phyloP scores from a whole-genome alignment of 2,113 vertebrate species.

The Tinamus guttatus region DNA sequence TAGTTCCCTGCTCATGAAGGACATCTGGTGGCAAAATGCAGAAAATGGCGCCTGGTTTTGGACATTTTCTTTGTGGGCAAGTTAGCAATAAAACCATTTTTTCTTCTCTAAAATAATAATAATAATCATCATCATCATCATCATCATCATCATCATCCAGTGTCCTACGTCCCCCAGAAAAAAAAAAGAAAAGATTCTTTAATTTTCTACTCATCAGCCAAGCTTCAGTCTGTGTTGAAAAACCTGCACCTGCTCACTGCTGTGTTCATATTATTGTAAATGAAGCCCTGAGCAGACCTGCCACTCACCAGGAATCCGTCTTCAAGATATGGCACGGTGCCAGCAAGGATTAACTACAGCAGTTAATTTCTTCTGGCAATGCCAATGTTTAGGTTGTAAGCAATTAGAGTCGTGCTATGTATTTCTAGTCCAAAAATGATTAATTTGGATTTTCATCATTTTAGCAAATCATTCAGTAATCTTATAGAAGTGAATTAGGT shows the following conservation, averaged over 20 bases:
- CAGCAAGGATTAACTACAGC: not conserved
- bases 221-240: not conserved
- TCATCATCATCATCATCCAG: too few species aligned
- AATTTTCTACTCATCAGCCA: not conserved
- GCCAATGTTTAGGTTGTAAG: not conserved
- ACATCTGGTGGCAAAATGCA: conserved; percentile 78
- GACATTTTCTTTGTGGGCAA: conserved; percentile 2
- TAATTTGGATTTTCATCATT: not conserved
- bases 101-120: not conserved
- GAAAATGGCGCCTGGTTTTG: conserved; percentile 58
- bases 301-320: not conserved
- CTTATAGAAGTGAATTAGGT: not conserved
- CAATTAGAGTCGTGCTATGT: not conserved
- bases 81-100: not conserved
- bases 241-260: not conserved
- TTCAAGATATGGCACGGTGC: not conserved
- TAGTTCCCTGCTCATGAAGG: conserved; percentile 78
- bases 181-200: not conserved
- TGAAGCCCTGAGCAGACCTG: not conserved
- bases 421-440: not conserved
- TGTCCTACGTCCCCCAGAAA: not conserved
- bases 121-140: too few species aligned
- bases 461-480: not conserved
- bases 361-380: not conserved
- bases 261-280: not conserved